Conservation (phyloP, 2,113 vertebrate genomes). For the Azemiops feae region DNA sequence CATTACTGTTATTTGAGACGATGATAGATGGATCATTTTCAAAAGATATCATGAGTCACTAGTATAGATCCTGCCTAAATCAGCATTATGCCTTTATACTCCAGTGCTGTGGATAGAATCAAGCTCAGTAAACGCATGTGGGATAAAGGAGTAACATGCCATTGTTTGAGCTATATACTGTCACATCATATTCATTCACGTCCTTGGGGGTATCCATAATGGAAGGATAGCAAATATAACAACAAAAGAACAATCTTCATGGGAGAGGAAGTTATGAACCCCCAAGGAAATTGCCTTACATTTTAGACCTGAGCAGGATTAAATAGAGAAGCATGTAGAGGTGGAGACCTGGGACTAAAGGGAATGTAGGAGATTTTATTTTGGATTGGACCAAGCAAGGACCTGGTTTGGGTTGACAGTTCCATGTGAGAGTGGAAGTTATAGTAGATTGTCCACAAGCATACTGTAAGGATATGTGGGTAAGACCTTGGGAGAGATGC, state of each 20-base stretch:
- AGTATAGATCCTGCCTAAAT: neutral
- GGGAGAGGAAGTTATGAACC: neutral
- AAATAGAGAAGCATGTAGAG: neutral
- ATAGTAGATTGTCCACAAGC: neutral
- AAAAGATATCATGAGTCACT: neutral
- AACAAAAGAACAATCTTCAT: neutral
- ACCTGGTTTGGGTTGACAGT: neutral
- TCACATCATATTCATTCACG: neutral
- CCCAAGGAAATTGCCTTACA: neutral
- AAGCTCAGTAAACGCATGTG: neutral
- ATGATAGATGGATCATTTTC: neutral
- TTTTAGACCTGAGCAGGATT: neutral
- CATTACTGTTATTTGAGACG: neutral
- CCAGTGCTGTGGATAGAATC: neutral
- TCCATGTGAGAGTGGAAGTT: neutral
- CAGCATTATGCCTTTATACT: neutral
- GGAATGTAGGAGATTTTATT: neutral
- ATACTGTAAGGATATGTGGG: neutral
- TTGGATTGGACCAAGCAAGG: neutral
- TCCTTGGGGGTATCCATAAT: neutral
- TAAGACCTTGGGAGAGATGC: neutral
- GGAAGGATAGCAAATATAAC: neutral
- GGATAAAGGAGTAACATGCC: neutral
- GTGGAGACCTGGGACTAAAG: neutral
- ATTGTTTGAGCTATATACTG: neutral